Evolutionary conservation across 2,797 vertebrate genomes (phyloP).

Genomic region (Linurgus olivaceus): DNA sequence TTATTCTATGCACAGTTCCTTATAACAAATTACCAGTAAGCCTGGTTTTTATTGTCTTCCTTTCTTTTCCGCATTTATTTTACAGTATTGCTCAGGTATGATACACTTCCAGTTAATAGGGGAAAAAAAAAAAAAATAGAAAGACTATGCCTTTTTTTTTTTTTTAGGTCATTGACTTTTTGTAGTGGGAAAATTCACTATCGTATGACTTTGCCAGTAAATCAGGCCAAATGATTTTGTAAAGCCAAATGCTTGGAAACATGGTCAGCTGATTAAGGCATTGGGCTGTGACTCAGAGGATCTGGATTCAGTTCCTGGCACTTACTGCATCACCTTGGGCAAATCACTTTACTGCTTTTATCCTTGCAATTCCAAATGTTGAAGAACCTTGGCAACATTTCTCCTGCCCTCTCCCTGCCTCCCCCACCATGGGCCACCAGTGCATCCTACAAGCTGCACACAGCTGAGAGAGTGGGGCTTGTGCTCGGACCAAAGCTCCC

Average conservation of each 20-base stretch:
- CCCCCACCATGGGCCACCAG: neutral
- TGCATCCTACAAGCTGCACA: neutral
- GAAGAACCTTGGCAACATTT: neutral
- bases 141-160: neutral
- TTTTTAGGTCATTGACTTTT: neutral
- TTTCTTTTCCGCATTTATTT: neutral
- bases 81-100: neutral
- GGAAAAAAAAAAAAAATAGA: neutral
- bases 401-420: neutral
- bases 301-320: constrained; percentile 57
- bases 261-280: constrained; percentile 59
- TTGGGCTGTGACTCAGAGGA: constrained; percentile 58
- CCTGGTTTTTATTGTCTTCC: neutral
- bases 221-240: constrained; percentile 39
- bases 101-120: neutral
- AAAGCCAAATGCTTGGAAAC: constrained; percentile 63
- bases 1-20: neutral
- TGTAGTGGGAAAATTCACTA: constrained; percentile 36
- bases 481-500: neutral
- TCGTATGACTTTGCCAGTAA: constrained; percentile 48
- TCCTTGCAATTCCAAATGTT: neutral
- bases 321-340: constrained; percentile 33
- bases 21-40: neutral
- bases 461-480: neutral
- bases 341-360: constrained; percentile 47